A percentile compares a stretch with the other conserved stretches of the same genome.
These are phyloP conservation scores for Semicossyphus pulcher DNA, from an alignment of 2,113 vertebrate genomes.

Conservation along the genomic window DNA sequence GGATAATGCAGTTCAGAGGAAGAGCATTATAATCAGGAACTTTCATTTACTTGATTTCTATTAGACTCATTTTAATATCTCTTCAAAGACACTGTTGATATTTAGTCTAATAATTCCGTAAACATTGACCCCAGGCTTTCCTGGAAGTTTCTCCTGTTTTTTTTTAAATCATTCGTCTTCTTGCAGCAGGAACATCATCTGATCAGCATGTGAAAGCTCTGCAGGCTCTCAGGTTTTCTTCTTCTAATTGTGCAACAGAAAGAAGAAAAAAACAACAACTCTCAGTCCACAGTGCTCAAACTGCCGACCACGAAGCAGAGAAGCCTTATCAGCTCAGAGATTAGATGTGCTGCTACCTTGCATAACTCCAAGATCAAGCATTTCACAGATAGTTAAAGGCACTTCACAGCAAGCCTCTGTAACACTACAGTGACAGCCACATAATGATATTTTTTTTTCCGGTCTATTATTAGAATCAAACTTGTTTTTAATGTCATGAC, in stretches of 20 bases:
- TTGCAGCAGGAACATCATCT: conserved; percentile 53
- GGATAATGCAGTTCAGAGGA: not conserved
- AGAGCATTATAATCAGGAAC: not conserved
- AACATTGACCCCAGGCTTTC: not conserved
- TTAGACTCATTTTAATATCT: not conserved
- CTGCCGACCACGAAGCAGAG: not conserved
- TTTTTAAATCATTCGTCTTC: not conserved
- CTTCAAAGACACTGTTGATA: not conserved
- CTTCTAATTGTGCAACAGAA: conserved; percentile 18
- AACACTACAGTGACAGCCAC: not conserved
- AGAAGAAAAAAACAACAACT: not conserved
- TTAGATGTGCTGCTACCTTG: conserved; percentile 42
- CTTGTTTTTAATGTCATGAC: not conserved
- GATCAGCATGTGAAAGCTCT: conserved; percentile 65
- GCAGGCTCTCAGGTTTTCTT: not conserved
- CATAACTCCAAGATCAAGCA: conserved; percentile 14
- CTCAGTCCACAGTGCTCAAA: not conserved
- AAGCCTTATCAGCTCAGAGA: conserved; percentile 39
- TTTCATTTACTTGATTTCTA: not conserved
- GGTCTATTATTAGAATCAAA: not conserved
- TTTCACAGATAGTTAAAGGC: not conserved
- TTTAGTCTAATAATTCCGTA: not conserved
- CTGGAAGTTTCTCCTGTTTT: not conserved
- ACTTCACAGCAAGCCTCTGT: not conserved
- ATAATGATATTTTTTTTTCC: not conserved